Evolutionary conservation across 2,113 vertebrate genomes (phyloP).

Genomic region (Trichomycterus rosablanca): DNA sequence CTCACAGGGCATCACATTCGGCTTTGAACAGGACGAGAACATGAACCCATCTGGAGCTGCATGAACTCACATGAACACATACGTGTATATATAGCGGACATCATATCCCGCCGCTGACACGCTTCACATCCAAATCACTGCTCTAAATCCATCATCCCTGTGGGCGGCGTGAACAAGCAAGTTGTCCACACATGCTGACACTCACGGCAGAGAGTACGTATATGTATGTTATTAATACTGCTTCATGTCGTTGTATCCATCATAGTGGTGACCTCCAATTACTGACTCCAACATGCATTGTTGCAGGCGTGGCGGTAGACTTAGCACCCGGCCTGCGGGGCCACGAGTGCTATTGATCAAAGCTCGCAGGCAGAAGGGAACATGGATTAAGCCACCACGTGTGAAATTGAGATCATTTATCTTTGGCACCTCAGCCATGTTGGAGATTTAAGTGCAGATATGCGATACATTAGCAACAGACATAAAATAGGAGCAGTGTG

Average conservation of each 20-base stretch:
- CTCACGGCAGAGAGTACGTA: neutral
- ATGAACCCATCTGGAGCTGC: slow-evolving; percentile 11
- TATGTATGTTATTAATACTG: slow-evolving; percentile 54
- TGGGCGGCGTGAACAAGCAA: neutral
- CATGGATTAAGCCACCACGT: slow-evolving; percentile 45
- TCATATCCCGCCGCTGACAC: neutral
- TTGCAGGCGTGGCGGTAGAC: slow-evolving; percentile 42
- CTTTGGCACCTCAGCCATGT: slow-evolving; percentile 20
- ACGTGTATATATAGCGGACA: slow-evolving; percentile 4
- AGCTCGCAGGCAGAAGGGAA: slow-evolving; percentile 40
- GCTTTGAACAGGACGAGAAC: slow-evolving; percentile 3
- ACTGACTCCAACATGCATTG: slow-evolving; percentile 48
- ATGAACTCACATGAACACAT: neutral
- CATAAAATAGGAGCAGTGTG: slow-evolving; percentile 1
- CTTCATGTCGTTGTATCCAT: slow-evolving; percentile 49
- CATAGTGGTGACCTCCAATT: slow-evolving; percentile 51
- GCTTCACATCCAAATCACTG: neutral
- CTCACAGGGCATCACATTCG: neutral
- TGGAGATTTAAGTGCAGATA: slow-evolving; percentile 13
- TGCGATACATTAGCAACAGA: slow-evolving; percentile 13
- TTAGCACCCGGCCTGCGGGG: slow-evolving; percentile 30
- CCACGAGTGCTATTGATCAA: slow-evolving; percentile 57
- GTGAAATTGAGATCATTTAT: slow-evolving; percentile 55
- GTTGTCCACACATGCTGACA: neutral
- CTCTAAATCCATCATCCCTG: slow-evolving; percentile 14